phyloP scores from a whole-genome alignment of 2,797 vertebrate species.

The Xenops minutus region DNA sequence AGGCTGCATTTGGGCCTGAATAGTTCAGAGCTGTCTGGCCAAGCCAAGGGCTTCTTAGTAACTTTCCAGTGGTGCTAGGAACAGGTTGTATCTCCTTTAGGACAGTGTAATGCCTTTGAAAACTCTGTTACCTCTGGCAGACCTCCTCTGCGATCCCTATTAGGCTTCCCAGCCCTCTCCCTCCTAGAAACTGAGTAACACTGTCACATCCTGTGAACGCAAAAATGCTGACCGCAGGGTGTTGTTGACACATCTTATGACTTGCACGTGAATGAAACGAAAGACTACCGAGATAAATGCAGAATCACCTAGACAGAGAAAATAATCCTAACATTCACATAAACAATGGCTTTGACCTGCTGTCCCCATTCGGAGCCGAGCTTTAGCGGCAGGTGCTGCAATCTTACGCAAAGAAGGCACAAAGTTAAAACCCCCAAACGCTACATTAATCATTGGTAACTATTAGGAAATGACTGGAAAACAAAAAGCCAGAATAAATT shows the following conservation, averaged over 20 bases:
- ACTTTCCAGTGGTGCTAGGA: neutral
- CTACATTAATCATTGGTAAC: neutral
- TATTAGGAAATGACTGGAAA: neutral
- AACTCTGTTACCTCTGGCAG: neutral
- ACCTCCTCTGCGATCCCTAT: neutral
- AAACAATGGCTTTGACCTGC: neutral
- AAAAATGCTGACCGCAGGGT: neutral
- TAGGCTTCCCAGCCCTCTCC: neutral
- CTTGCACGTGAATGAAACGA: neutral
- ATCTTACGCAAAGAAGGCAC: neutral
- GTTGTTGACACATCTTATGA: neutral
- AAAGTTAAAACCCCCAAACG: neutral
- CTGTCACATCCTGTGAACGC: neutral
- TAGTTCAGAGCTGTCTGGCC: neutral
- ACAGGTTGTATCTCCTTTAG: neutral
- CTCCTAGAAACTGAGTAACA: neutral
- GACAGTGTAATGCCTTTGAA: neutral
- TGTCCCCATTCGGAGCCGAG: fast-evolving
- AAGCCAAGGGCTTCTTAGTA: neutral
- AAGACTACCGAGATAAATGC: neutral
- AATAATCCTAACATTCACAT: neutral
- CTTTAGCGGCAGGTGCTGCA: neutral
- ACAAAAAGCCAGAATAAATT: neutral
- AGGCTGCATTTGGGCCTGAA: neutral
- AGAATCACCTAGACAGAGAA: neutral